Percentiles rank a stretch among this genome's conserved stretches.
phyloP scores from a whole-genome alignment of 1,140 invertebrate species.

The Brachionus angularis region DNA sequence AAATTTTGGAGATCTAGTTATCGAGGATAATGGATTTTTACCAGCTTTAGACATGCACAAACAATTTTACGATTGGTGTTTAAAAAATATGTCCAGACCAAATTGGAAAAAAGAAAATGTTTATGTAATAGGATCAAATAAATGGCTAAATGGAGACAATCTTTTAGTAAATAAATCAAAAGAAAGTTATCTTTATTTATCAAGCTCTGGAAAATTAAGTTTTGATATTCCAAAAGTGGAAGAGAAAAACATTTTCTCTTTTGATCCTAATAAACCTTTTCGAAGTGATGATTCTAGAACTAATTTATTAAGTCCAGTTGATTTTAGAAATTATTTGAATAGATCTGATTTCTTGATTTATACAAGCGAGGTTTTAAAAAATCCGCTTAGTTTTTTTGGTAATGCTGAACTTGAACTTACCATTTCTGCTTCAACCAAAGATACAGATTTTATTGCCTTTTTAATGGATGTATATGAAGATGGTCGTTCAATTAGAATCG shows the following conservation, averaged over 20 bases:
- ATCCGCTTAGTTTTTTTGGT: conserved; percentile 6
- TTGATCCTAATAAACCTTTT: conserved; percentile 26
- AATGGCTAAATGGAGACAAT: background rate
- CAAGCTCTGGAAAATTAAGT: background rate
- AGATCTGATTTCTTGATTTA: conserved; percentile 1
- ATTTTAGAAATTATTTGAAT: conserved; percentile 18
- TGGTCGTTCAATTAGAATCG: conserved; percentile 20
- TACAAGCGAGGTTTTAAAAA: background rate
- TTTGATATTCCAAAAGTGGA: background rate
- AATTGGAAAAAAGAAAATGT: background rate
- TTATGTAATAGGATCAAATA: background rate
- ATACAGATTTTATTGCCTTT: conserved; percentile 18
- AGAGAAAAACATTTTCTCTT: background rate
- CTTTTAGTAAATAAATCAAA: background rate
- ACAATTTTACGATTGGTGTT: conserved; percentile 41
- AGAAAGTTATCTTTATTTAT: background rate
- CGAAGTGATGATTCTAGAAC: background rate
- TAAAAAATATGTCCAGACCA: conserved; percentile 6
- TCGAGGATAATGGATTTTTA: background rate
- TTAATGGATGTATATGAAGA: conserved; percentile 13
- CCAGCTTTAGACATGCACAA: conserved; percentile 25
- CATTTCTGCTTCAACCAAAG: background rate
- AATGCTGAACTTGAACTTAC: background rate
- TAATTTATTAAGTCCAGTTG: background rate
- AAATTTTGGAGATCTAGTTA: background rate